Conservation (phyloP, 2,888 invertebrate genomes). For the Leptinotarsa peninsularis region DNA sequence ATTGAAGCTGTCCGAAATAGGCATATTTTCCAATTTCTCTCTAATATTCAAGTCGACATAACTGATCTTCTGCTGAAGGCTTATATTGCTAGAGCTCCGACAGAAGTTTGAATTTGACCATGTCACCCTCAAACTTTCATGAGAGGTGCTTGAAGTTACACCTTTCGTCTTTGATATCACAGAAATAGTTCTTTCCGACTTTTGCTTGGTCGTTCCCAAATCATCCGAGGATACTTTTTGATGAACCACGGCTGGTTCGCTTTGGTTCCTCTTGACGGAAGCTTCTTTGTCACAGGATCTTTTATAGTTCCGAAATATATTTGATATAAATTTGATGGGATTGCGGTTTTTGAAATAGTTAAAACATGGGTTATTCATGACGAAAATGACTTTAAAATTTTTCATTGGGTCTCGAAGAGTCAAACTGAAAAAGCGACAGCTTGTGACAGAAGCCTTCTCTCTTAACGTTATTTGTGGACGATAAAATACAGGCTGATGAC, state of each 20-base stretch:
- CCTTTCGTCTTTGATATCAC: background rate
- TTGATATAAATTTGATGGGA: slow-evolving; percentile 43
- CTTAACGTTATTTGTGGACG: background rate
- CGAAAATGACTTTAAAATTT: slow-evolving; percentile 33
- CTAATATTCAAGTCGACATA: slow-evolving; percentile 34
- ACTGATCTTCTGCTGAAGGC: slow-evolving; percentile 22
- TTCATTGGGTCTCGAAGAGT: slow-evolving; percentile 24
- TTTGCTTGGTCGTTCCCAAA: background rate
- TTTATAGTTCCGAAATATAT: slow-evolving; percentile 43
- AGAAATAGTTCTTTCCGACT: slow-evolving; percentile 13
- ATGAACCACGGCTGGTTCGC: slow-evolving; percentile 36
- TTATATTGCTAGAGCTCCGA: slow-evolving; percentile 26
- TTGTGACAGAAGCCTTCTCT: slow-evolving; percentile 18
- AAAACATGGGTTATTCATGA: slow-evolving; percentile 39
- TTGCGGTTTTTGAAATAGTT: slow-evolving; percentile 44
- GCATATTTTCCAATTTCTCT: slow-evolving; percentile 35
- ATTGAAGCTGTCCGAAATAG: slow-evolving; percentile 11
- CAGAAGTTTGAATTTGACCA: slow-evolving; percentile 28
- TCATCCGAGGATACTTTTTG: slow-evolving; percentile 11
- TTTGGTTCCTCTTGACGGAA: slow-evolving; percentile 42
- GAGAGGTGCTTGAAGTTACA: slow-evolving; percentile 19
- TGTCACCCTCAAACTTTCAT: slow-evolving; percentile 27
- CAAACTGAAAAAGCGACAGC: background rate
- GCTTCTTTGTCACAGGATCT: slow-evolving; percentile 31
- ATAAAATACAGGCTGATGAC: background rate